Evolutionary conservation across 2,888 invertebrate genomes (phyloP).

Genomic region (Torymus tubicola): DNA sequence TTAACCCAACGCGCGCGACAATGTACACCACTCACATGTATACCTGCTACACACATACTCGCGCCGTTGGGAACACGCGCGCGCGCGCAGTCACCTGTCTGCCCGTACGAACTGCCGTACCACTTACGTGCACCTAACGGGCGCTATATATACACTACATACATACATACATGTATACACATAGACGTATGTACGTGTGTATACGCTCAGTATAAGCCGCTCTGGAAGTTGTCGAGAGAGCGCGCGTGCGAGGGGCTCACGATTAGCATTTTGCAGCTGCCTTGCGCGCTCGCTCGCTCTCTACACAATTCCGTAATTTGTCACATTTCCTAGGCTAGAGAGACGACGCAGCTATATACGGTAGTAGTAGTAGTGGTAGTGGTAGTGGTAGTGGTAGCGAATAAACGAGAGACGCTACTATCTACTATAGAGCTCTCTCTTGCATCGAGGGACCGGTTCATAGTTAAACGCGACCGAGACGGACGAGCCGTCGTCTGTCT

Average conservation of each 20-base stretch:
- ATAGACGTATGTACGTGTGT: no score
- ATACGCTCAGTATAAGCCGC: not conserved
- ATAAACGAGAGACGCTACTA: conserved; percentile 29
- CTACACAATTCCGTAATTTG: conserved; percentile 52
- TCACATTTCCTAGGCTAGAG: conserved; percentile 39
- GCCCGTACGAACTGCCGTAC: conserved; percentile 63
- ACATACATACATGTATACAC: no score
- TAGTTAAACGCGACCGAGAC: conserved; percentile 1
- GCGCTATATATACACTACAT: not conserved
- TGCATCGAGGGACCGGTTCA: conserved; percentile 31
- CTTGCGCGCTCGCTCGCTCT: not conserved
- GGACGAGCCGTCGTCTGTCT: conserved; percentile 12
- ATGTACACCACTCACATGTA: no score
- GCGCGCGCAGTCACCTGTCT: conserved; percentile 61
- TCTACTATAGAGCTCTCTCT: no score
- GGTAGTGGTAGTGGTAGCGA: conserved; percentile 1
- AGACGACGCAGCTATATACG: not conserved
- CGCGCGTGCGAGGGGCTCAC: not conserved
- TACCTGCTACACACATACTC: not conserved
- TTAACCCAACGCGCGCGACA: no score
- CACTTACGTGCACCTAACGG: conserved; percentile 61
- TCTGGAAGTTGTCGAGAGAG: conserved; percentile 21
- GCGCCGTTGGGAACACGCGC: not conserved
- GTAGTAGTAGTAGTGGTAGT: not conserved
- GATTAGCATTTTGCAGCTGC: conserved; percentile 52